phyloP scores from a whole-genome alignment of 2,113 vertebrate species.

The Takifugu bimaculatus region DNA sequence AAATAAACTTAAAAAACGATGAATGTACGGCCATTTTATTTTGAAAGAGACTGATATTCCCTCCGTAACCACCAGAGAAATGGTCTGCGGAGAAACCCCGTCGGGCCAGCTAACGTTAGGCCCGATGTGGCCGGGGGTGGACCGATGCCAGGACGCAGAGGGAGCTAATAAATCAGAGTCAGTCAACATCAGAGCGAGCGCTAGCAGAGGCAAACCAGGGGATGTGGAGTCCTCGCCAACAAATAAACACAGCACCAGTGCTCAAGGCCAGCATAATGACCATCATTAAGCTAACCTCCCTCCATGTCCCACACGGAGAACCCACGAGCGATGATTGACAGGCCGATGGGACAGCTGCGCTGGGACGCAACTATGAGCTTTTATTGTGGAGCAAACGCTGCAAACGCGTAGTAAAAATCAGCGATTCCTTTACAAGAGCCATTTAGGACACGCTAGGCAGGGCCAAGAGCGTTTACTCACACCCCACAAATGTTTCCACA shows the following conservation, averaged over 20 bases:
- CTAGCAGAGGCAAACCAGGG: constrained; percentile 58
- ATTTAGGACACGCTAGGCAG: background rate
- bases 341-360: constrained; percentile 9
- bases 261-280: constrained; percentile 64
- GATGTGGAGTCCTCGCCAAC: constrained; percentile 53
- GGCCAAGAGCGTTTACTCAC: constrained; percentile 18
- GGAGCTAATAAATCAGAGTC: constrained; percentile 66
- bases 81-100: constrained; percentile 15
- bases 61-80: constrained; percentile 12
- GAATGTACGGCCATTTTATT: constrained; percentile 1
- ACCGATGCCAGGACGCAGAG: constrained; percentile 49
- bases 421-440: constrained; percentile 7
- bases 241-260: constrained; percentile 65
- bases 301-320: constrained; percentile 49
- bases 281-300: constrained; percentile 61
- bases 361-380: no score
- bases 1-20: constrained; percentile 26
- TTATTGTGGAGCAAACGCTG: no score
- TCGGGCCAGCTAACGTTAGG: constrained; percentile 31
- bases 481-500: constrained; percentile 21
- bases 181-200: constrained; percentile 50
- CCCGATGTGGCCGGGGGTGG: constrained; percentile 49
- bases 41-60: background rate
- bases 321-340: constrained; percentile 31
- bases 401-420: constrained; percentile 12